Evolutionary conservation across 2,888 invertebrate species (phyloP), one percentile per base, ranked within the genome.

Genomic region (Phyllotreta striolata): DNA sequence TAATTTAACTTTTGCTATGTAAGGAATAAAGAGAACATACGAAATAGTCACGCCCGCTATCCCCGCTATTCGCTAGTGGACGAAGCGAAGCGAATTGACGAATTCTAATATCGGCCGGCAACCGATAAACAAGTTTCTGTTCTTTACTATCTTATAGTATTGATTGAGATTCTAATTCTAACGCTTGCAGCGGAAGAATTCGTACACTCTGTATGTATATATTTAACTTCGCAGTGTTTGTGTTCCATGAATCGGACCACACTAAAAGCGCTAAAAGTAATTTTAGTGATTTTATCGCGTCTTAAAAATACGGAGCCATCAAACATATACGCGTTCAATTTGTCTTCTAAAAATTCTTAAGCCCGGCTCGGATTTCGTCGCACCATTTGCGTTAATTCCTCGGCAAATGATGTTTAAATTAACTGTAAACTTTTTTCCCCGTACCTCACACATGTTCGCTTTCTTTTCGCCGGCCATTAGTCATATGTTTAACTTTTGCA

Each of bases 381-480:
- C 51, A 44, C 66, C 59, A 66, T 68, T 63, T 62, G 67, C 49
- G 62, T 61, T 64, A 59, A 62, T 38, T 66, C 64, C 63, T 57
- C 49, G 66, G 66, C 66, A 68, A 68, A 58, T 66, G 67, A 64
- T 55, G 56, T 58, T 55, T 47, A 63, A 68, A 66, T 62, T 67
- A 65, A 60, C 61, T 60, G 65, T 57, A 59, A 63, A 62, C 40
- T 52, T 55, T 52, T 63, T 47, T 66, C 62, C 63, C 54, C 51
- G 8, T 4, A 14, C 43, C n/a, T n/a, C 46, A 35, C 61, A 64
- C 56, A 64, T 64, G 64, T 46, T 58, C 40, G 40, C 58, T 40
- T 58, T 49, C 49, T 49, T 58, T 49, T 58, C 41, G 10, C 14
- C 47, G 40, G 12, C 34, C 57, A 40, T 57, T 57, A 57, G 57